A percentile compares a stretch with the other conserved stretches of the same genome.
Evolutionary conservation across 2,888 invertebrate species (phyloP).

Genomic region (Trichopoda pennipes): DNA sequence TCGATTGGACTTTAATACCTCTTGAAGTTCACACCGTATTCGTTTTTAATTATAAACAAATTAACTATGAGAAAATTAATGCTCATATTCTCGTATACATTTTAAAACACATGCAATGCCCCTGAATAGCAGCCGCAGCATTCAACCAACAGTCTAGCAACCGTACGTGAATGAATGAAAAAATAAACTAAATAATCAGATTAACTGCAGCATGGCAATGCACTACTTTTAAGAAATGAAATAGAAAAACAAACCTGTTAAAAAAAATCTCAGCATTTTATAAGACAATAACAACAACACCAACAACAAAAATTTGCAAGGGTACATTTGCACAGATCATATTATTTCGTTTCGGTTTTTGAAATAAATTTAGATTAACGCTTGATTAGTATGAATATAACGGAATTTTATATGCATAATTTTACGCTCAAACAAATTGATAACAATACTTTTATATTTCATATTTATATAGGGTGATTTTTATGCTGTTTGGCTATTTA

Average conservation of each 20-base stretch:
- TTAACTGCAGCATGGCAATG: constrained; percentile 21
- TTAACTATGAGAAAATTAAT: constrained; percentile 53
- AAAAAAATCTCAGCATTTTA: constrained; percentile 48
- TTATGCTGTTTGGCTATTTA: not conserved
- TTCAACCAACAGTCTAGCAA: constrained; percentile 3
- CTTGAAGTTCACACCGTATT: constrained; percentile 16
- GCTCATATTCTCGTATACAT: not conserved
- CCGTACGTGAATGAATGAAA: constrained; percentile 14
- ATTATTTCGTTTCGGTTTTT: constrained; percentile 28
- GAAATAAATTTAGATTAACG: constrained; percentile 55
- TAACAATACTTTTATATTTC: not conserved
- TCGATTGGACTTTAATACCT: constrained; percentile 13
- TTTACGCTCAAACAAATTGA: constrained; percentile 11
- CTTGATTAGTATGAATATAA: constrained; percentile 61
- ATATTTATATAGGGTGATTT: not conserved
- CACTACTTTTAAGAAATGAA: constrained; percentile 37
- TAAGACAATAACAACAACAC: constrained; percentile 9
- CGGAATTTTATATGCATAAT: constrained; percentile 17
- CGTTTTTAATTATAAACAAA: constrained; percentile 53
- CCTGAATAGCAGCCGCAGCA: constrained; percentile 25
- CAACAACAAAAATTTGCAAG: constrained; percentile 20
- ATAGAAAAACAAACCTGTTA: not conserved
- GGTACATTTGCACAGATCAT: constrained; percentile 41
- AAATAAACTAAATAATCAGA: constrained; percentile 35
- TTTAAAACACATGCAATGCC: constrained; percentile 24